Evolutionary conservation across 2,797 vertebrate genomes (phyloP).

Genomic region (Oryzias dopingdopingensis): DNA sequence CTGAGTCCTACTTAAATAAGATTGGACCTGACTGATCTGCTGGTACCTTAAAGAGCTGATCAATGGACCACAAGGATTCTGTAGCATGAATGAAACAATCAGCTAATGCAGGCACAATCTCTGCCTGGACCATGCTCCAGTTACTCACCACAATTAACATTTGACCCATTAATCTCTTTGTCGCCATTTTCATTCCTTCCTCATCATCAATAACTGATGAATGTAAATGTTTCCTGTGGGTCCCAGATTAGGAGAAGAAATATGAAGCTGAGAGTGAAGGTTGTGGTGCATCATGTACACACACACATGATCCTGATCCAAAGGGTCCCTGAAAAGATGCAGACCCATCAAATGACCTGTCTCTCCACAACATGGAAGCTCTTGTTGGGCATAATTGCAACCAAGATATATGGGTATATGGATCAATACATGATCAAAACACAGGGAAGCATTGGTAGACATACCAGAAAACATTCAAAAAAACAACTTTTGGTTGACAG

Average conservation of each 20-base stretch:
- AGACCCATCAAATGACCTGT: too few relatives aligned
- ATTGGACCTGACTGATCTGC: conserved; percentile 1
- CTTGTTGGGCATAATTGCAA: too few relatives aligned
- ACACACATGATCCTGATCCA: too few relatives aligned
- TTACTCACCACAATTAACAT: conserved; percentile 14
- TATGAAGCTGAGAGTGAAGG: background rate
- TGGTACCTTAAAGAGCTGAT: conserved; percentile 8
- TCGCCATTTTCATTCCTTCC: conserved; percentile 1
- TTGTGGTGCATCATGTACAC: too few relatives aligned
- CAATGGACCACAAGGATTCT: conserved; percentile 10
- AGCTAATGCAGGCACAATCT: conserved; percentile 14
- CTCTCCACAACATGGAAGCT: too few relatives aligned
- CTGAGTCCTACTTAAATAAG: background rate
- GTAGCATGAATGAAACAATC: conserved; percentile 28
- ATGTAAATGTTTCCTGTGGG: background rate
- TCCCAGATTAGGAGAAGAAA: background rate
- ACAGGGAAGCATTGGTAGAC: too few relatives aligned
- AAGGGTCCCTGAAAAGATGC: too few relatives aligned
- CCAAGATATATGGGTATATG: too few relatives aligned
- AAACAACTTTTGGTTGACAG: too few relatives aligned
- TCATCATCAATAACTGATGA: background rate
- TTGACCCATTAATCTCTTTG: conserved; percentile 7
- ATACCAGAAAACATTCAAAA: too few relatives aligned
- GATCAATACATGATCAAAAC: too few relatives aligned
- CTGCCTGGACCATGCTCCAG: background rate